Conservation (phyloP, 2,797 vertebrate species). For the Spheniscus humboldti region DNA sequence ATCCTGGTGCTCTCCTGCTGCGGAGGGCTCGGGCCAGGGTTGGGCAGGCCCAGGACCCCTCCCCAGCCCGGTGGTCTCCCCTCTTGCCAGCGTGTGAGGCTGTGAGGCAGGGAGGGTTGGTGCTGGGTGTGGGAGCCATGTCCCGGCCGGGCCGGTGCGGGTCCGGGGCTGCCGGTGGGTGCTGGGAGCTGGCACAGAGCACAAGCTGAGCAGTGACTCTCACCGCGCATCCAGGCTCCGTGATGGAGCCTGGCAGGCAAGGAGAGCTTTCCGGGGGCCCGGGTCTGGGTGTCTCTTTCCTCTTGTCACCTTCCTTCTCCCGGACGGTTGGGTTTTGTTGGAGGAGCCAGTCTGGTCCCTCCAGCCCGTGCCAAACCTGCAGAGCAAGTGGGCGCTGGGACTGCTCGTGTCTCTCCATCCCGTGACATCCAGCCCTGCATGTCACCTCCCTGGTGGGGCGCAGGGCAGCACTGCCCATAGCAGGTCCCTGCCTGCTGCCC, state of each 20-base stretch:
- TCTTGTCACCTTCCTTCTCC: not conserved
- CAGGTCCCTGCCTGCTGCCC: not conserved
- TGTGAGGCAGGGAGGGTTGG: not conserved
- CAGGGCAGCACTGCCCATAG: not conserved
- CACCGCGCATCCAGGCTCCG: not conserved
- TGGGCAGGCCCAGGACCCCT: not conserved
- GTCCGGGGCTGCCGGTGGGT: not conserved
- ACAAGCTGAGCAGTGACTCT: not conserved
- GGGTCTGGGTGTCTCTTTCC: not conserved
- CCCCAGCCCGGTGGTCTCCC: not conserved
- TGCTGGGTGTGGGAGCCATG: fast-evolving
- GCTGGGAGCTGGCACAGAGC: not conserved
- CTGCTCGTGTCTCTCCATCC: not conserved
- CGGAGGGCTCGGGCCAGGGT: not conserved
- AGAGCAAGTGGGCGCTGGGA: not conserved
- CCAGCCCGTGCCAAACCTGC: not conserved
- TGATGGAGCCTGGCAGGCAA: not conserved
- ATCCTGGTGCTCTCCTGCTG: not conserved
- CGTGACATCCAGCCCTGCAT: not conserved
- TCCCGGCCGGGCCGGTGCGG: not conserved
- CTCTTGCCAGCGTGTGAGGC: not conserved
- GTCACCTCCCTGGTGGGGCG: fast-evolving
- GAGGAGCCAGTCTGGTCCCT: not conserved
- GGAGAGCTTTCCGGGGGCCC: not conserved
- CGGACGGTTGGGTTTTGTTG: not conserved